Base-by-base conservation (phyloP, 1,140 invertebrate species). In the Argopecten irradians region DNA sequence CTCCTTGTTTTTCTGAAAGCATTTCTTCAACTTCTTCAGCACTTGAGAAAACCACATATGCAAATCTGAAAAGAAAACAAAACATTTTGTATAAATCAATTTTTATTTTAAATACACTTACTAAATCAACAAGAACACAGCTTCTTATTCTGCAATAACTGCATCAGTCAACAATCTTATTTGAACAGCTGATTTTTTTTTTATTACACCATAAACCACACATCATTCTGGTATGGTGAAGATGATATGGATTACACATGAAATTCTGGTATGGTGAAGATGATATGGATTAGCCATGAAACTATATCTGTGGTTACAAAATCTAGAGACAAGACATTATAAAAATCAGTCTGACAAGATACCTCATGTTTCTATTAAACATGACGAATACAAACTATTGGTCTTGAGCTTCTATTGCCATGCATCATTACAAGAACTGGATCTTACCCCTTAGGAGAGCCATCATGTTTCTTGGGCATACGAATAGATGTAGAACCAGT, bases 401-500 rank as follows among this genome's bases (percentile, higher is more conserved):
- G n/a, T n/a, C n/a, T n/a, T n/a, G n/a, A n/a, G n/a, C n/a, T n/a
- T n/a, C n/a, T n/a, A n/a, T n/a, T n/a, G n/a, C n/a, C n/a, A n/a
- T n/a, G n/a, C n/a, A n/a, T n/a, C n/a, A 71, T 46, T 71, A 71
- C 55, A 71, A 71, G 83, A 13, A 36, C 36, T 55, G 43, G 14
- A 34, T 32, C 91, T 85, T 89, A 92, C 91, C 92, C 92, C 89
- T 88, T 91, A 55, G 87, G 90, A 43, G 34, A 36, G 32, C 90
- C 90, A 85, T 93, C 92, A 28, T 46, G 46, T 90, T 87, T 90
- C 86, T 88, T 90, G 33, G 93, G 92, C 41, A 93, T 85, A 32
- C 92, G 96, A 19, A 98, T 97, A 90, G 96, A 96, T 33, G 98
- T 97, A 46, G 90, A 87, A 33, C 89, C 89, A 34, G 90, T 86